Evolutionary conservation across 2,888 invertebrate species (phyloP).

Genomic region (Drosophila testacea): DNA sequence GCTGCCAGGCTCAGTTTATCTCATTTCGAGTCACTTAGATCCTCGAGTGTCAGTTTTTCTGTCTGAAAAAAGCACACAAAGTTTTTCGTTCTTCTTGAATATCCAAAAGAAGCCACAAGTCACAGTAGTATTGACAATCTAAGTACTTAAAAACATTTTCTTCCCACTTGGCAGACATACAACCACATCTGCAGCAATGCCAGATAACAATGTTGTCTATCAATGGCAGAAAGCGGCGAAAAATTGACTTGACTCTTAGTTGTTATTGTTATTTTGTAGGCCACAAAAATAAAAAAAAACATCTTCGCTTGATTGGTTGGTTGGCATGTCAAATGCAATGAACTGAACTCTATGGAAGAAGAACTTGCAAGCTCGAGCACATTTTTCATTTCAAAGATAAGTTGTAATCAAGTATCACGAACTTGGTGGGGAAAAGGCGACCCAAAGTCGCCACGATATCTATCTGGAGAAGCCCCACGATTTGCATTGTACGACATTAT

Average conservation of each 20-base stretch:
- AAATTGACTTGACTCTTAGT: slow-evolving; percentile 57
- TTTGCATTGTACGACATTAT: slow-evolving; percentile 60
- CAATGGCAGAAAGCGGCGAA: slow-evolving; percentile 47
- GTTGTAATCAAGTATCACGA: slow-evolving; percentile 79
- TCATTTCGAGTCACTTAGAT: slow-evolving; percentile 16
- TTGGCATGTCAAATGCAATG: slow-evolving; percentile 79
- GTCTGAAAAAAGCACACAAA: slow-evolving; percentile 15
- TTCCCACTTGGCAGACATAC: slow-evolving; percentile 22
- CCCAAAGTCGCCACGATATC: slow-evolving; percentile 31
- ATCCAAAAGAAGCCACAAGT: slow-evolving; percentile 14
- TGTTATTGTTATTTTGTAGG: slow-evolving; percentile 62
- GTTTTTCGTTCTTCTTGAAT: slow-evolving; percentile 10
- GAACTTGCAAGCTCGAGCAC: slow-evolving; percentile 37
- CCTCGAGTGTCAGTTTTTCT: slow-evolving; percentile 23
- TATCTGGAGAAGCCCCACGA: slow-evolving; percentile 34
- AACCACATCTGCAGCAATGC: slow-evolving; percentile 20
- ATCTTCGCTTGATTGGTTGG: slow-evolving; percentile 55
- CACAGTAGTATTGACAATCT: slow-evolving; percentile 17
- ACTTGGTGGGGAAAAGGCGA: slow-evolving; percentile 33
- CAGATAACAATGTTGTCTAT: slow-evolving; percentile 61
- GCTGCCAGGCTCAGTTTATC: not conserved
- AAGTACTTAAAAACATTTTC: slow-evolving; percentile 46
- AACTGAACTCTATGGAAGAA: slow-evolving; percentile 54
- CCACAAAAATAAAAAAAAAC: slow-evolving; percentile 53
- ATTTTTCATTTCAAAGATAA: slow-evolving; percentile 63